A percentile compares a stretch with the other conserved stretches of the same genome.
These are phyloP conservation scores for Hedychridium roseum DNA, from an alignment of 2,888 invertebrate species.

Conservation along the genomic window DNA sequence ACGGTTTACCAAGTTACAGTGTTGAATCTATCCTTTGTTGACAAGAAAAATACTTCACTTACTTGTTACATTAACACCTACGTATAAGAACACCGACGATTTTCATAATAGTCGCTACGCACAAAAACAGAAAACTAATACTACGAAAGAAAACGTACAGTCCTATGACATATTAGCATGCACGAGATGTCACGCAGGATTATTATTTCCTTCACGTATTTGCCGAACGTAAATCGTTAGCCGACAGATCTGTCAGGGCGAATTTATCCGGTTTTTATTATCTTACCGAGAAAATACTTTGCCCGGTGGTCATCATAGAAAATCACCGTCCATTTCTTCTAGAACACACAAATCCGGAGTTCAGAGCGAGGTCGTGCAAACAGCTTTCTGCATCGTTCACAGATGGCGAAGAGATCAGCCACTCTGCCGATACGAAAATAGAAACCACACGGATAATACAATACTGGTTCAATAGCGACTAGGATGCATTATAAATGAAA, in stretches of 20 bases:
- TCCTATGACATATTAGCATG: not conserved
- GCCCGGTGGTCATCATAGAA: constrained; percentile 27
- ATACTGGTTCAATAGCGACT: too few relatives aligned
- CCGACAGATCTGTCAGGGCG: too few relatives aligned
- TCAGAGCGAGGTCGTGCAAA: constrained; percentile 37
- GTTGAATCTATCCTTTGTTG: too few relatives aligned
- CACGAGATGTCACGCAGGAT: not conserved
- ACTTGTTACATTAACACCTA: too few relatives aligned
- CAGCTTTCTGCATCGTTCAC: constrained; percentile 23
- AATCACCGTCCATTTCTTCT: constrained; percentile 39
- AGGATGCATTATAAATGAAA: too few relatives aligned
- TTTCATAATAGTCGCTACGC: not conserved
- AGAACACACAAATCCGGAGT: constrained; percentile 40
- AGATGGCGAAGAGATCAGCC: constrained; percentile 37
- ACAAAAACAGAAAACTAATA: constrained; percentile 3
- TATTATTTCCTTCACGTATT: not conserved
- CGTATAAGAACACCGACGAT: too few relatives aligned
- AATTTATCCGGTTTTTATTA: too few relatives aligned
- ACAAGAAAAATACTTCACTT: too few relatives aligned
- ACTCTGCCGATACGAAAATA: constrained; percentile 39
- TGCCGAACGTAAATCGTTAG: constrained; percentile 9
- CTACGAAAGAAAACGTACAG: not conserved
- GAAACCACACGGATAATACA: too few relatives aligned
- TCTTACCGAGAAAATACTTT: constrained; percentile 33
- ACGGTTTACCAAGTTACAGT: too few relatives aligned